These are phyloP conservation scores for Margaritifera margaritifera DNA, from an alignment of 2,888 invertebrate species.

Conservation along the genomic window DNA sequence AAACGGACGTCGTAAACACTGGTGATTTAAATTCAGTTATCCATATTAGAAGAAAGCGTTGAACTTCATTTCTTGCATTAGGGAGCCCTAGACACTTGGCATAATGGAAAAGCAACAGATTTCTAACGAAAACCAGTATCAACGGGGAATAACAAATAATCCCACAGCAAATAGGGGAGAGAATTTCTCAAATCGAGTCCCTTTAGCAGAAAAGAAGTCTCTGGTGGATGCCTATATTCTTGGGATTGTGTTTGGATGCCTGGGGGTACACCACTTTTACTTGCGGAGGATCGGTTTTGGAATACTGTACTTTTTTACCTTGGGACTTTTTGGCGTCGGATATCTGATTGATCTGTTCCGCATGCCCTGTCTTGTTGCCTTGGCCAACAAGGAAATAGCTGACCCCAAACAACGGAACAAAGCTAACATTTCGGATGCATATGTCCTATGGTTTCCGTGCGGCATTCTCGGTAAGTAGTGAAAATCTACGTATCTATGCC, in stretches of 20 bases:
- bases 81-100: no score
- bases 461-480: conserved; percentile 39
- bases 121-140: no score
- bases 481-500: no score
- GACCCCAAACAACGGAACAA: conserved; percentile 11
- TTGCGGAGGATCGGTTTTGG: conserved; percentile 39
- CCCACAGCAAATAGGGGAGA: no score
- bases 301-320: conserved; percentile 48
- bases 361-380: conserved; percentile 44
- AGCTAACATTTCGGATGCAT: conserved; percentile 40
- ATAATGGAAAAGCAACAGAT: no score
- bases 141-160: no score
- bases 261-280: conserved; percentile 39
- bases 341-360: conserved; percentile 49
- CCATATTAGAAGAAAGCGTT: no score
- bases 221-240: conserved; percentile 40
- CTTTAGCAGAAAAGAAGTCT: conserved; percentile 13
- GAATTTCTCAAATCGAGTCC: no score
- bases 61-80: no score
- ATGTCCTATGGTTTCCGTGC: conserved; percentile 44
- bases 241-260: conserved; percentile 25
- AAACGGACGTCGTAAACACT: no score
- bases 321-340: conserved; percentile 48
- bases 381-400: conserved; percentile 28
- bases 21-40: no score